A percentile compares a stretch with the other conserved stretches of the same genome.
phyloP scores from a whole-genome alignment of 2,797 vertebrate genomes.

The Apogon hyalosoma region DNA sequence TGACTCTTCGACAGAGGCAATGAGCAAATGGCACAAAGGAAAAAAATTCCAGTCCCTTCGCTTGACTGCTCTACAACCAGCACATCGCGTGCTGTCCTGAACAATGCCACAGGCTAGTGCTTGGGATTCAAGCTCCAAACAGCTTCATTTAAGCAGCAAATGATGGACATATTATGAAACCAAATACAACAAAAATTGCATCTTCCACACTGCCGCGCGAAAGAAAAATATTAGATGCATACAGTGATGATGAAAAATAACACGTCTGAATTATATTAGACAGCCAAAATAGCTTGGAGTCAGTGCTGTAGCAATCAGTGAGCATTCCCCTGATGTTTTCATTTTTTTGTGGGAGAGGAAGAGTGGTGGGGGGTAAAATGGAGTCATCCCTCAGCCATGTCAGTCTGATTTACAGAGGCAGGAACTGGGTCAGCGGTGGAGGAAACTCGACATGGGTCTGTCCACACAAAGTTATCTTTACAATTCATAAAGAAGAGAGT shows the following conservation, averaged over 20 bases:
- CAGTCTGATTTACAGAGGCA: slow-evolving; percentile 52
- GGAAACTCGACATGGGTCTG: slow-evolving; percentile 75
- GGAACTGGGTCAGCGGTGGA: slow-evolving; percentile 78
- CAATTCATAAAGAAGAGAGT: slow-evolving; percentile 61
- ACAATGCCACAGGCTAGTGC: slow-evolving; percentile 63
- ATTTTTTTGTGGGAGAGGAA: slow-evolving; percentile 18
- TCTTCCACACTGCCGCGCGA: not conserved
- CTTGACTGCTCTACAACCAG: slow-evolving; percentile 71
- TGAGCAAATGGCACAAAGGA: slow-evolving; percentile 67
- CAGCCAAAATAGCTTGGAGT: slow-evolving; percentile 36
- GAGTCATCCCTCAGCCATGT: slow-evolving; percentile 54
- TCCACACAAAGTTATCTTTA: slow-evolving; percentile 69
- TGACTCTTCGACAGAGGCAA: slow-evolving; percentile 47
- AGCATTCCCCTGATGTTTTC: slow-evolving; percentile 66
- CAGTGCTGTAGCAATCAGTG: slow-evolving; percentile 54
- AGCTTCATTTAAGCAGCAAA: slow-evolving; percentile 56
- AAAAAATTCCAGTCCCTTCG: slow-evolving; percentile 61
- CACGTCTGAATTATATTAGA: slow-evolving; percentile 12
- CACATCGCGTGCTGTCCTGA: slow-evolving; percentile 65
- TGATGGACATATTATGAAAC: slow-evolving; percentile 33
- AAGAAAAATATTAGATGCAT: slow-evolving; percentile 25
- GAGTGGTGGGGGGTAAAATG: slow-evolving; percentile 39
- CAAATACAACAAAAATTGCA: slow-evolving; percentile 13
- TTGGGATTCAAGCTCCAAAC: slow-evolving; percentile 57
- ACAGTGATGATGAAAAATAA: slow-evolving; percentile 5